phyloP scores from a whole-genome alignment of 2,113 vertebrate genomes.

The Eira barbara region DNA sequence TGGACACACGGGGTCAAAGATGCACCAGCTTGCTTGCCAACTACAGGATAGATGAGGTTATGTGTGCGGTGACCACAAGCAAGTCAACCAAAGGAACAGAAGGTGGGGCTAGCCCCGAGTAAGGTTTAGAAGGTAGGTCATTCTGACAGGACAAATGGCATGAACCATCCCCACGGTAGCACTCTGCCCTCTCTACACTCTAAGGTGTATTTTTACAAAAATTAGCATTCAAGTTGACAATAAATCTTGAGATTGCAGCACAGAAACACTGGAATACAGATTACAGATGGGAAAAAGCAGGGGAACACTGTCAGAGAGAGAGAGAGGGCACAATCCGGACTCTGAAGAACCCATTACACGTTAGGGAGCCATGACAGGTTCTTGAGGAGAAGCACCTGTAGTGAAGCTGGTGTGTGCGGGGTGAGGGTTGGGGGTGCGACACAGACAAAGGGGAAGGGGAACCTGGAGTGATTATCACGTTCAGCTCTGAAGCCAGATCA shows the following conservation, averaged over 20 bases:
- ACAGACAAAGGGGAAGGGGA: not conserved
- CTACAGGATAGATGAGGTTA: not conserved
- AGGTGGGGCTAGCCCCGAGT: not conserved
- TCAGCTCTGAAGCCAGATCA: not conserved
- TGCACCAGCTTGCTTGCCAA: not conserved
- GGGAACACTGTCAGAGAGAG: not conserved
- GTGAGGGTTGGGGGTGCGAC: not conserved
- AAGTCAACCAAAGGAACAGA: not conserved
- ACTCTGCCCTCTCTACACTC: not conserved
- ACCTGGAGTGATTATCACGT: not conserved
- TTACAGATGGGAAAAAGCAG: not conserved
- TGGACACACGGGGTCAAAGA: not conserved
- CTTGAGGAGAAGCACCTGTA: not conserved
- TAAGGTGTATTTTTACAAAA: not conserved
- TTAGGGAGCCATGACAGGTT: not conserved
- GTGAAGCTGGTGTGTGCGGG: fast-evolving
- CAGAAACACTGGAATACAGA: not conserved
- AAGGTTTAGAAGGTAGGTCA: not conserved
- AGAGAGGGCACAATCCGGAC: not conserved
- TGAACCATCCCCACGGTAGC: not conserved
- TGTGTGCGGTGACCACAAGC: not conserved
- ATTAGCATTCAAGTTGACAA: too few relatives aligned
- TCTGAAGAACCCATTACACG: not conserved
- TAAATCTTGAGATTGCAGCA: not conserved
- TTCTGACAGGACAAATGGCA: not conserved